Evolutionary conservation across 1,140 invertebrate species (phyloP), one percentile per base, ranked within the genome.

Genomic region (Nixonia krombeini): DNA sequence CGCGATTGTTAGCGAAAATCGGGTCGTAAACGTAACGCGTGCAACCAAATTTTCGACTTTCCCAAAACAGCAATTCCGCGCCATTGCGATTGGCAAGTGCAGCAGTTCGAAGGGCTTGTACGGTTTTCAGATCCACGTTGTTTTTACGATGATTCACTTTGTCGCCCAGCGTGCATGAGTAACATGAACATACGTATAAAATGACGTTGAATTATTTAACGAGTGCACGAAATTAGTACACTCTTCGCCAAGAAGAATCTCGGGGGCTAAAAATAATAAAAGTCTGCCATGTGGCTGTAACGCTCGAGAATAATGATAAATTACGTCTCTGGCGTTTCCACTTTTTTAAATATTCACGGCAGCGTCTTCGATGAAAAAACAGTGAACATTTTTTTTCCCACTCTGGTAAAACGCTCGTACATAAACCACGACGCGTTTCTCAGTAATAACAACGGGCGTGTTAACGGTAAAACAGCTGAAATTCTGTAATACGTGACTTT

Each of bases 121-220:
- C n/a, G 33, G 17, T 52, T 50, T 61, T 67, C 55, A 51, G 40
- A 25, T 46, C 31, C 26, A 18, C 28, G 21, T 29, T 46, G 25
- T 46, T 46, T 46, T 46, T 46, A 46, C 31, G 37, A 38, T 38
- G 42, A 46, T 46, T 46, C 42, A n/a, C 12, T 16, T 13, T 13
- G 26, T 17, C 7, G 25, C 17, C 13, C 33, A 31, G 15, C n/a
- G 15, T 26, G 26, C 31, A 10, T 33, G 35, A 33, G 51, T 58
- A 56, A 59, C 56, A 51, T 55, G 45, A 28, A 25, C 28, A 4
- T 16, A 15, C 25, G 53, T 68, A 62, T 58, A 58, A 62, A 56
- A 46, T 62, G 53, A 57, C 53, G 47, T 53, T 68, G 65, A 68
- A 68, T 62, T 57, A 62, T 68, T 68, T 57, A 61, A 68, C 57